These are phyloP conservation scores for Zaprionus bogoriensis DNA, from an alignment of 2,888 invertebrate genomes.

Conservation along the genomic window DNA sequence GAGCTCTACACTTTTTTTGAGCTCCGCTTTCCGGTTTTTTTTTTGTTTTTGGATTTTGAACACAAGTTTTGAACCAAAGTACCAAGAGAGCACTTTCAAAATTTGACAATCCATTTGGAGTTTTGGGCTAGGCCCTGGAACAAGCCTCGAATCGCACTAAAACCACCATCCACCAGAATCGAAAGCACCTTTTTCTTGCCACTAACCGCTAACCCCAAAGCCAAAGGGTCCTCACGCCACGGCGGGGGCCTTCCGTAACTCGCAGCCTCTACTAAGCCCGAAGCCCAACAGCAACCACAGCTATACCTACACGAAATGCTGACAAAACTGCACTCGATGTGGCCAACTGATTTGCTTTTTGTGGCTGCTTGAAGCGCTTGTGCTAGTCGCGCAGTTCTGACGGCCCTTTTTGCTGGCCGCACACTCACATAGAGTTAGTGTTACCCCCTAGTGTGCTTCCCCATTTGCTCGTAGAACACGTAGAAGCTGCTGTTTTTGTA, in stretches of 20 bases:
- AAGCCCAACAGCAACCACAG: not conserved
- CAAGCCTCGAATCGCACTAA: slow-evolving; percentile 35
- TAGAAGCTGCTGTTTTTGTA: slow-evolving; percentile 50
- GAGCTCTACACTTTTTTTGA: slow-evolving; percentile 2
- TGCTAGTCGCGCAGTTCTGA: slow-evolving; percentile 5
- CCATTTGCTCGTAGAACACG: slow-evolving; percentile 19
- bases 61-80: slow-evolving; percentile 48
- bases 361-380: slow-evolving; percentile 50
- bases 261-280: slow-evolving; percentile 47
- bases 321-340: slow-evolving; percentile 7
- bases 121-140: slow-evolving; percentile 24
- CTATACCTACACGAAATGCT: slow-evolving; percentile 12
- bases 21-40: slow-evolving; percentile 19
- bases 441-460: too few species aligned
- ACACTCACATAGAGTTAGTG: slow-evolving; percentile 18
- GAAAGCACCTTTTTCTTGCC: slow-evolving; percentile 17
- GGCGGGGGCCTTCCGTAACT: slow-evolving; percentile 20
- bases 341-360: slow-evolving; percentile 66
- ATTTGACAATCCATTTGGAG: slow-evolving; percentile 33
- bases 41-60: slow-evolving; percentile 31
- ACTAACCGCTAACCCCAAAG: slow-evolving; percentile 27
- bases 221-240: slow-evolving; percentile 1
- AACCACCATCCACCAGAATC: too few species aligned
- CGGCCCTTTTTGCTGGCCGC: slow-evolving; percentile 11
- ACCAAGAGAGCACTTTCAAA: slow-evolving; percentile 54